Evolutionary conservation across 2,113 vertebrate genomes (phyloP).

Genomic region (Sitta europaea): DNA sequence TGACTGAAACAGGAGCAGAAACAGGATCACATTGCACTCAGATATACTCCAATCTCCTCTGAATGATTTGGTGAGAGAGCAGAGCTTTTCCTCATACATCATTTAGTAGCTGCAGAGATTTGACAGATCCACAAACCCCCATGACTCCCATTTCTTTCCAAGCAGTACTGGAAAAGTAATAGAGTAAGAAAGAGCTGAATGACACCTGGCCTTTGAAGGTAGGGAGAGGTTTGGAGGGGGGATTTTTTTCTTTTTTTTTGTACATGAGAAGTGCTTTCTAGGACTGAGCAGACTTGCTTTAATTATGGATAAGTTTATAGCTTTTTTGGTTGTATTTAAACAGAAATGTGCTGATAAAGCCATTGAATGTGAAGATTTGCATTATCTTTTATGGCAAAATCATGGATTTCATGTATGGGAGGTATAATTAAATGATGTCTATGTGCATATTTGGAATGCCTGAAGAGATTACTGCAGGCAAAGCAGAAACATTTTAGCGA

Average conservation of each 20-base stretch:
- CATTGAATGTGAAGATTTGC: neutral
- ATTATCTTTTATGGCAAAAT: neutral
- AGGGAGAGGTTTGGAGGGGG: neutral
- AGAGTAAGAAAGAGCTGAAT: neutral
- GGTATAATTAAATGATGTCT: neutral
- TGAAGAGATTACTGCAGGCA: neutral
- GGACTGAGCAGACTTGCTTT: neutral
- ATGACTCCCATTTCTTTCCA: neutral
- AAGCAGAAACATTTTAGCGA: neutral
- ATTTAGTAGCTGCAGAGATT: neutral
- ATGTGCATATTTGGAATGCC: neutral
- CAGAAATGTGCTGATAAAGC: neutral
- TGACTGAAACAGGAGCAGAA: neutral
- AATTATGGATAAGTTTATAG: neutral
- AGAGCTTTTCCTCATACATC: neutral
- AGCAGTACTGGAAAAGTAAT: neutral
- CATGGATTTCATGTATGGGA: neutral
- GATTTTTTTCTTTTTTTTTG: rapidly evolving
- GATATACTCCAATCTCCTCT: neutral
- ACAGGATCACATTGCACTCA: neutral
- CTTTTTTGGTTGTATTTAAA: neutral
- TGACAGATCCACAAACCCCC: neutral
- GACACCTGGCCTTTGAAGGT: neutral
- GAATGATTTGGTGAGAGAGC: neutral
- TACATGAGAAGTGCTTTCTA: neutral